phyloP scores from a whole-genome alignment of 64 coral and sea anemone species.

The Montipora cactus region DNA sequence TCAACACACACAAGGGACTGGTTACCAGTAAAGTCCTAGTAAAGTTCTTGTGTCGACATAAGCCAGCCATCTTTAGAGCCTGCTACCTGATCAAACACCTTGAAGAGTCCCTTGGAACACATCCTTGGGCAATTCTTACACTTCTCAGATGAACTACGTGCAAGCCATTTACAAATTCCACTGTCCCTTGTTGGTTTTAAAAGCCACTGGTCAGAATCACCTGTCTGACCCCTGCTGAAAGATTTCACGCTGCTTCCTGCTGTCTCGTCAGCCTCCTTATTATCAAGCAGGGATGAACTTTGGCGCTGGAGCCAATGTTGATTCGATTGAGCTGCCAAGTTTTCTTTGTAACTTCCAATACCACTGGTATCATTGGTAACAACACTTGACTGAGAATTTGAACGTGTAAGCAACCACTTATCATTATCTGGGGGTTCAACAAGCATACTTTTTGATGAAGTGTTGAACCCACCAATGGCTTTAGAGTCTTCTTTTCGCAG shows the following conservation, averaged over 20 bases:
- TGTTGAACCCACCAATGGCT: not conserved
- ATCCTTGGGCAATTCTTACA: conserved; percentile 91
- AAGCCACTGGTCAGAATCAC: conserved; percentile 79
- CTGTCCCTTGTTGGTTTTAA: not conserved
- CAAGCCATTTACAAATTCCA: conserved; percentile 90
- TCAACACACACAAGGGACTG: not conserved
- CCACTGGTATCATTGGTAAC: conserved; percentile 10
- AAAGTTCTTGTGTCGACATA: conserved; percentile 46
- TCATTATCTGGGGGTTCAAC: not conserved
- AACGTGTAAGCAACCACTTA: conserved; percentile 19
- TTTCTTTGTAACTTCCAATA: conserved; percentile 33
- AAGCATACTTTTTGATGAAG: not conserved
- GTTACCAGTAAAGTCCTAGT: not conserved
- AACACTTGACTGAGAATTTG: not conserved
- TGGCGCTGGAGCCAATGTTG: conserved; percentile 23
- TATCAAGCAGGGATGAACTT: not conserved
- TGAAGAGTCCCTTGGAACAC: conserved; percentile 87
- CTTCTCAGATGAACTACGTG: conserved; percentile 69
- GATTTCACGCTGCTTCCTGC: conserved; percentile 46
- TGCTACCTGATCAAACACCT: conserved; percentile 71
- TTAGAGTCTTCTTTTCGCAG: conserved; percentile 30
- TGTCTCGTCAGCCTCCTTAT: conserved; percentile 6
- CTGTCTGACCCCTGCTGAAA: conserved; percentile 60
- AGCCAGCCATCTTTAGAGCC: conserved; percentile 73
- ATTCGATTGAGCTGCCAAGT: conserved; percentile 37